A percentile compares a stretch with the other conserved stretches of the same genome.
These are phyloP conservation scores for Calycopis cecrops DNA, from an alignment of 1,140 invertebrate genomes.

Conservation along the genomic window DNA sequence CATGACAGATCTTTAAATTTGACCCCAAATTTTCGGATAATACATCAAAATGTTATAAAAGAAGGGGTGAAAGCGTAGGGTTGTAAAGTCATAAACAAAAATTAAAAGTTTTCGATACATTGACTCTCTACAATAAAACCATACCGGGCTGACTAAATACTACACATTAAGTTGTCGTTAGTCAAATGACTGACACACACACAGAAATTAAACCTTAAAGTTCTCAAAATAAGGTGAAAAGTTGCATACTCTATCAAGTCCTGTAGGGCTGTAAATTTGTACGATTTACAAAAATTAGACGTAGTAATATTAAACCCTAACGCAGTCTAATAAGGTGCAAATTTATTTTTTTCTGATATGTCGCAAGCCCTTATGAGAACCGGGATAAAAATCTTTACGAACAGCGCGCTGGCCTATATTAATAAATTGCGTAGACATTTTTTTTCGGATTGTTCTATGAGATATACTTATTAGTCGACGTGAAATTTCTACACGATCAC, in stretches of 20 bases:
- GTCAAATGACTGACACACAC: conserved; percentile 42
- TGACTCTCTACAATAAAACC: conserved; percentile 62
- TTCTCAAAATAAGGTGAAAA: too few relatives aligned
- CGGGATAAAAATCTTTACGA: conserved; percentile 61
- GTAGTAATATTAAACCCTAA: conserved; percentile 23
- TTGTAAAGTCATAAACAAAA: conserved; percentile 57
- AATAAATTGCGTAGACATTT: conserved; percentile 59
- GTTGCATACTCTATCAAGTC: too few relatives aligned
- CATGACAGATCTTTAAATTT: neutral
- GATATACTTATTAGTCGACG: conserved; percentile 17
- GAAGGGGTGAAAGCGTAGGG: conserved; percentile 12
- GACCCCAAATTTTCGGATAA: neutral
- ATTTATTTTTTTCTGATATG: conserved; percentile 10
- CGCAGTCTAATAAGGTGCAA: neutral
- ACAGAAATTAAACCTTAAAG: too few relatives aligned
- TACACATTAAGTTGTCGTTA: conserved; percentile 68
- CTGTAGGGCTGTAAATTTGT: neutral
- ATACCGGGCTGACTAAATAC: conserved; percentile 63
- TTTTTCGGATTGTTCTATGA: conserved; percentile 58
- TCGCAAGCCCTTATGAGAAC: conserved; percentile 24
- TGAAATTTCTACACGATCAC: conserved; percentile 1
- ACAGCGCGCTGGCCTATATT: conserved; percentile 58
- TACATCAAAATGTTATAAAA: neutral
- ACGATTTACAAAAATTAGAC: neutral
- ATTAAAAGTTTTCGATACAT: conserved; percentile 73